phyloP scores from a whole-genome alignment of 1,140 invertebrate species.

The Sminthurides bifidus region DNA sequence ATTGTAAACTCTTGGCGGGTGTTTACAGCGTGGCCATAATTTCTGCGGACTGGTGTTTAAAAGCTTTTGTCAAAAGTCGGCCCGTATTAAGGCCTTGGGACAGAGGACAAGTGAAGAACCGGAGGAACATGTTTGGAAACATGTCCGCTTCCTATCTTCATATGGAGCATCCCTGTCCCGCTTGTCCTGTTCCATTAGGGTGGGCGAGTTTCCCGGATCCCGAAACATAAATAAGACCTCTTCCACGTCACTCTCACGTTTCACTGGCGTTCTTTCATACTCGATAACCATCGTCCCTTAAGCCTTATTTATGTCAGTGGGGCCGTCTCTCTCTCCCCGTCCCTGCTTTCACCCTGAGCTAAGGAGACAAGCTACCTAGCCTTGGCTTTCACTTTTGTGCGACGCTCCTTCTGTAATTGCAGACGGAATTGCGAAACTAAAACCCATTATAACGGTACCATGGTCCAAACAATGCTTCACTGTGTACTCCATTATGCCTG shows the following conservation, averaged over 20 bases:
- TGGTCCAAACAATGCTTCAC: no score
- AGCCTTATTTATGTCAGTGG: slow-evolving; percentile 31
- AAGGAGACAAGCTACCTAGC: background rate
- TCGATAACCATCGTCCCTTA: slow-evolving; percentile 32
- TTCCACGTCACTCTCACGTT: slow-evolving; percentile 32
- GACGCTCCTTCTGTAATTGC: no score
- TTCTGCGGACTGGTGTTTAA: slow-evolving; percentile 24
- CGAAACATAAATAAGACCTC: slow-evolving; percentile 31
- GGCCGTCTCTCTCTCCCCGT: slow-evolving; percentile 6
- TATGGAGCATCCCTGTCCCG: slow-evolving; percentile 26
- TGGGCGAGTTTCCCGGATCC: slow-evolving; percentile 25
- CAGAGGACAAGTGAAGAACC: no score
- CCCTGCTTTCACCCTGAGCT: slow-evolving; percentile 11
- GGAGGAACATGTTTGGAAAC: slow-evolving; percentile 8
- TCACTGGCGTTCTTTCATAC: slow-evolving; percentile 31
- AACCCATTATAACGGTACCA: no score
- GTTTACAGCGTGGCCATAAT: slow-evolving; percentile 22
- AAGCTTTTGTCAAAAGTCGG: slow-evolving; percentile 28
- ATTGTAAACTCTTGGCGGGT: background rate
- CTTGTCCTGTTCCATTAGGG: slow-evolving; percentile 31
- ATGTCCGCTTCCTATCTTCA: slow-evolving; percentile 18
- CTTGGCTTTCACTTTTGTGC: background rate
- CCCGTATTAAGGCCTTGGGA: no score
- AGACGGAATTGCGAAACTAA: no score
- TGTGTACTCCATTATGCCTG: no score